Conservation (phyloP, 2,888 invertebrate species). For the Habrosyne pyritoides region DNA sequence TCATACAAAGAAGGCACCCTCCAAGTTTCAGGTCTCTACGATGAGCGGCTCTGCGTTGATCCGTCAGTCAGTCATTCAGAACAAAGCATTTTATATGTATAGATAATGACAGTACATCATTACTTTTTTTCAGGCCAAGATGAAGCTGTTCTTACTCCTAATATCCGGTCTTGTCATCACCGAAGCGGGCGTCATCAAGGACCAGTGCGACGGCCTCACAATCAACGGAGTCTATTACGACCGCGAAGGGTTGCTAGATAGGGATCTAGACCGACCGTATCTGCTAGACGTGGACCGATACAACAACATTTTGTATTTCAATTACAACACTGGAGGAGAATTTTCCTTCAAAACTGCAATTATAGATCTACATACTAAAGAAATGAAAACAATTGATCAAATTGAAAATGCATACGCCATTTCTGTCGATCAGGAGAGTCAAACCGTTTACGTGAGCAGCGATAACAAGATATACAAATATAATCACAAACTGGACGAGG, state of each 20-base stretch:
- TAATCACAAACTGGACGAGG: background rate
- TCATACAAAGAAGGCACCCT: too few species aligned
- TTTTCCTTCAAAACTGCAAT: background rate
- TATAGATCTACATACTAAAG: background rate
- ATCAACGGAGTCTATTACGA: conserved; percentile 2
- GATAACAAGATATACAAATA: conserved; percentile 9
- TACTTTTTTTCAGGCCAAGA: background rate
- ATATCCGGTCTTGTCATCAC: background rate
- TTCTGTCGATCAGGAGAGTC: background rate
- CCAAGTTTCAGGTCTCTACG: too few species aligned
- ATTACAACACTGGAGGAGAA: background rate
- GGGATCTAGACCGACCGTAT: conserved; percentile 1
- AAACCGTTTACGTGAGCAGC: conserved; percentile 9
- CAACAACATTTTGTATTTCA: background rate
- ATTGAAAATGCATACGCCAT: background rate
- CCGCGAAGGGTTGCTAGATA: background rate
- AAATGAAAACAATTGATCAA: background rate
- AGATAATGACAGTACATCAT: too few species aligned
- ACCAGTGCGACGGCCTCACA: background rate
- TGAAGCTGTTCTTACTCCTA: conserved; percentile 2
- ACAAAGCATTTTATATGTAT: background rate
- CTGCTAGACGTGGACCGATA: background rate
- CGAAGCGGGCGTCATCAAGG: background rate
- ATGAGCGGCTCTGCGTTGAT: too few species aligned
- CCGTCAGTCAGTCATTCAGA: background rate